phyloP scores from a whole-genome alignment of 1,140 invertebrate species.

The Agrypnia vestita region DNA sequence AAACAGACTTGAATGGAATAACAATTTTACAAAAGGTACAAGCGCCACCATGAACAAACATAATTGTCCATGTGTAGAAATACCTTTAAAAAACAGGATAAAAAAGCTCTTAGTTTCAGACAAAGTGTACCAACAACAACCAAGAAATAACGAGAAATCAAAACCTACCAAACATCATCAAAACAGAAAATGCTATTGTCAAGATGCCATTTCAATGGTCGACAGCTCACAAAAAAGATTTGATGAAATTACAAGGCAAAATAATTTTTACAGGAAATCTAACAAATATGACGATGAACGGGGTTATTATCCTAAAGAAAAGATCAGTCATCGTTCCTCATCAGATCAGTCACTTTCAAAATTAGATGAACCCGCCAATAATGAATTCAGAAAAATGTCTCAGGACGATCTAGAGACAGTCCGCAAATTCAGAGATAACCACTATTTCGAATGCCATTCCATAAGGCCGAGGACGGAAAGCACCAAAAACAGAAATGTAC shows the following conservation, averaged over 20 bases:
- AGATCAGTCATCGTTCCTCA: conserved; percentile 55
- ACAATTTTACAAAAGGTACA: background rate
- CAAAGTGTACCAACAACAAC: conserved; percentile 1
- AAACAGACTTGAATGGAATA: background rate
- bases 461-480: conserved; percentile 30
- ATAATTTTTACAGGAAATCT: conserved; percentile 28
- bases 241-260: background rate
- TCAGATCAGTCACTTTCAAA: background rate
- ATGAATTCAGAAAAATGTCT: conserved; percentile 58
- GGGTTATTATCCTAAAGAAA: conserved; percentile 40
- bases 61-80: background rate
- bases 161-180: background rate
- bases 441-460: conserved; percentile 70
- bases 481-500: background rate
- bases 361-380: background rate
- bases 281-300: background rate
- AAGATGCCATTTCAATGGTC: background rate
- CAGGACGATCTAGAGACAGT: conserved; percentile 44
- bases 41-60: too few species aligned
- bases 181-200: background rate
- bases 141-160: background rate
- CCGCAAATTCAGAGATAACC: conserved; percentile 66
- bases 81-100: conserved; percentile 6
- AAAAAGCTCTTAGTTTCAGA: conserved; percentile 23
- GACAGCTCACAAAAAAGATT: background rate